A percentile compares a stretch with the other conserved stretches of the same genome.
Evolutionary conservation across 2,888 invertebrate genomes (phyloP).

Genomic region (Eupeodes latifasciatus): DNA sequence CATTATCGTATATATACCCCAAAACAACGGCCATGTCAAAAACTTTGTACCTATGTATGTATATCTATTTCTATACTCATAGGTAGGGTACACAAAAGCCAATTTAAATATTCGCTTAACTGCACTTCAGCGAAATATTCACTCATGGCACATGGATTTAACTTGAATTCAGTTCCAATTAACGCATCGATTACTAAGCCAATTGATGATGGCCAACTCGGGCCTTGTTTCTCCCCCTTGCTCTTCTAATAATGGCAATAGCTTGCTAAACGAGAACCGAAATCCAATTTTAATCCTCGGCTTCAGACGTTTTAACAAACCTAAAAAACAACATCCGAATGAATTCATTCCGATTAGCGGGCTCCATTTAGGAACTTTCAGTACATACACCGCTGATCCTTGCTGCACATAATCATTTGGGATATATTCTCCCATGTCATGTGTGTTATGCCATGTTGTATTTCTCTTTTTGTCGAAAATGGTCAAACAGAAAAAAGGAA

Average conservation of each 20-base stretch:
- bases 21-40: neutral
- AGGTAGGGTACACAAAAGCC: constrained; percentile 5
- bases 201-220: constrained; percentile 40
- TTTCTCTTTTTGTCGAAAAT: constrained; percentile 39
- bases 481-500: constrained; percentile 29
- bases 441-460: neutral
- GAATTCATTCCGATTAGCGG: constrained; percentile 64
- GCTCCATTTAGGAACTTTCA: constrained; percentile 36
- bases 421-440: constrained; percentile 27
- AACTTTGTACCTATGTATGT: neutral
- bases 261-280: constrained; percentile 53
- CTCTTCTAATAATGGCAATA: constrained; percentile 27
- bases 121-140: constrained; percentile 25
- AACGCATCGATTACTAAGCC: constrained; percentile 73
- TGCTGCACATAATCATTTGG: constrained; percentile 61
- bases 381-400: constrained; percentile 54
- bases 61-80: too few relatives aligned
- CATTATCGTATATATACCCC: neutral
- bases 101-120: constrained; percentile 57
- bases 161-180: constrained; percentile 68
- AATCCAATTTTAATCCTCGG: constrained; percentile 53
- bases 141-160: neutral
- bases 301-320: constrained; percentile 32
- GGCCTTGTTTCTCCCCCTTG: neutral
- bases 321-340: constrained; percentile 33